These are phyloP conservation scores for Bradypus variegatus DNA, from an alignment of 2,797 vertebrate genomes.

Conservation along the genomic window DNA sequence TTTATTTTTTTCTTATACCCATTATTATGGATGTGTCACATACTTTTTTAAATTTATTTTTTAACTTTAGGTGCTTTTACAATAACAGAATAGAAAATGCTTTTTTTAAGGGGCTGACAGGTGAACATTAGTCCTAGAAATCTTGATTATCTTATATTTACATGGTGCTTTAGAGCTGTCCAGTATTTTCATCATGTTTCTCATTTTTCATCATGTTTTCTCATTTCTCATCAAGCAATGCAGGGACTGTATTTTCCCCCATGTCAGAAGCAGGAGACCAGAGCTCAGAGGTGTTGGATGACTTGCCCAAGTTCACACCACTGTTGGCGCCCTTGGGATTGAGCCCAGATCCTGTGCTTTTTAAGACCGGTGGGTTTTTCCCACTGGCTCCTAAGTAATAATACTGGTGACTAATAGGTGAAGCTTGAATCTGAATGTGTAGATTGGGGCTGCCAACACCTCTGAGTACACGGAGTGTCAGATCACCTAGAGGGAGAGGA, in stretches of 20 bases:
- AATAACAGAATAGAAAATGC: neutral
- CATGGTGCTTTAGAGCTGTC: neutral
- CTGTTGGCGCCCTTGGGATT: neutral
- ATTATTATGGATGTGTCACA: neutral
- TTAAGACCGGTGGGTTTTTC: neutral
- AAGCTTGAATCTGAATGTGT: neutral
- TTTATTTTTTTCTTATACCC: neutral
- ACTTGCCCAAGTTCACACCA: neutral
- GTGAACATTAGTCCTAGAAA: neutral
- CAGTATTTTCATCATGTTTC: neutral
- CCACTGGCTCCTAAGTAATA: neutral
- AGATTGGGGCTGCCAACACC: neutral
- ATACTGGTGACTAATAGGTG: neutral
- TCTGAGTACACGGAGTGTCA: neutral
- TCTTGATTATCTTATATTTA: neutral
- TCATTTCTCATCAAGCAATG: neutral
- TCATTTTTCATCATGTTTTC: neutral
- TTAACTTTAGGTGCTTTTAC: neutral
- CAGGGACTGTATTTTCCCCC: no score
- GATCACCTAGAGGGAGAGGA: neutral
- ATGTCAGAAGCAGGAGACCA: neutral
- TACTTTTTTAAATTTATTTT: no score
- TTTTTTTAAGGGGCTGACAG: no score
- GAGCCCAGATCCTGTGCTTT: neutral
- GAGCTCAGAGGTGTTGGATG: neutral